Base-by-base conservation (phyloP, 1,140 invertebrate species). In the Melanaphis sacchari region DNA sequence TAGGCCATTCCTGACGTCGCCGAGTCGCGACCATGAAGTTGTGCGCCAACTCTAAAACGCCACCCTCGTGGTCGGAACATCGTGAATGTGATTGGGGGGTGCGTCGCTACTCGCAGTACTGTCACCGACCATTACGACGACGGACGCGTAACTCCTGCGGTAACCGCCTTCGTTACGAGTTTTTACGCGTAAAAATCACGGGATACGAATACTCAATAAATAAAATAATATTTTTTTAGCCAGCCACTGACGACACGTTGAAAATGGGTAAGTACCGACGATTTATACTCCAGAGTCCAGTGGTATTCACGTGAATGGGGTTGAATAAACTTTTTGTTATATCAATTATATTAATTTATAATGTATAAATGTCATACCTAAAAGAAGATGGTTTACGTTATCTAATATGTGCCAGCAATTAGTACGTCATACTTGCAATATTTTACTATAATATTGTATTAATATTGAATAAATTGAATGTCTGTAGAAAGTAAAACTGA, bases 41-140 rank as follows among this genome's bases (percentile, higher is more conserved):
- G 54, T 76, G 54, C 89, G 89, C 89, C 89, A 66, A 31, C 89
- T 41, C 89, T 22, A 18, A 90, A 90, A 66, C 54, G 38, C 38
- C 54, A 15, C 89, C 89, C 89, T 90, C 89, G 89, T 90, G 89
- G 54, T 90, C 40, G 9, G 82, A 38, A 31, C 82, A 40, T 21
- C 41, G 84, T 26, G 40, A 18, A 11, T 18, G 26, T 40, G 15
- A 18, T 85, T 41, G 36, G 40, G 40, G 82, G 40, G 38, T 38
- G 82, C 49, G 31, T 22, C 21, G 46, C 46, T 36, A n/a, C 36
- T 38, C 52, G 46, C 88, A 90, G 88, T 90, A 5, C 88, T 90
- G n/a, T 54, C 88, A 24, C 46, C 46, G 36, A 54, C 46, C 46
- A 38, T 24, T 21, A 38, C 88, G 88, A 26, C 46, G 52, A 38